Evolutionary conservation across 2,113 vertebrate genomes (phyloP).

Genomic region (Pyrgilauda ruficollis): DNA sequence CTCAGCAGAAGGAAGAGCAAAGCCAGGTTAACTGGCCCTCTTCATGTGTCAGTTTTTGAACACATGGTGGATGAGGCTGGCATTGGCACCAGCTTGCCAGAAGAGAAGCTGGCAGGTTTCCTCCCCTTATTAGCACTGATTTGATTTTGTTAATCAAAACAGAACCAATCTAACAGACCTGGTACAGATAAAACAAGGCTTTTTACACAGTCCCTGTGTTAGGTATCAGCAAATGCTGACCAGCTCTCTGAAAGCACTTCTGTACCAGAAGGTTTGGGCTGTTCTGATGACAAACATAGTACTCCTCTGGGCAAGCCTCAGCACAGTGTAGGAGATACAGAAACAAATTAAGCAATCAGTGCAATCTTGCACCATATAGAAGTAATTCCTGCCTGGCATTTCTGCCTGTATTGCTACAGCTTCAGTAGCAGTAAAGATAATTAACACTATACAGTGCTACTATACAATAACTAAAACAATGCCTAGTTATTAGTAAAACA

Average conservation of each 20-base stretch:
- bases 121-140: neutral
- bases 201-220: neutral
- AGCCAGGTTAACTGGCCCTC: neutral
- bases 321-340: neutral
- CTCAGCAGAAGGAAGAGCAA: neutral
- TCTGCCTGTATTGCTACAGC: neutral
- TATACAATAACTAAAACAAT: neutral
- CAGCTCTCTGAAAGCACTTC: neutral
- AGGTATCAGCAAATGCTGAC: neutral
- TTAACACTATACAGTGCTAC: neutral
- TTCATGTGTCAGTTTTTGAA: neutral
- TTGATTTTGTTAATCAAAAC: neutral
- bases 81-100: neutral
- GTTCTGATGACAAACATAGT: neutral
- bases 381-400: neutral
- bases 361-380: neutral
- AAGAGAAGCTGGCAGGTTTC: neutral
- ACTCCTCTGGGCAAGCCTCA: neutral
- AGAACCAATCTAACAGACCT: neutral
- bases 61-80: neutral
- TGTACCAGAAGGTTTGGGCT: neutral
- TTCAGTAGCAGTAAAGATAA: neutral
- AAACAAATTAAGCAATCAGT: neutral
- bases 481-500: neutral
- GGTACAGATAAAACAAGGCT: neutral